Conservation (phyloP, 2,113 vertebrate genomes). For the Halichoerus grypus region DNA sequence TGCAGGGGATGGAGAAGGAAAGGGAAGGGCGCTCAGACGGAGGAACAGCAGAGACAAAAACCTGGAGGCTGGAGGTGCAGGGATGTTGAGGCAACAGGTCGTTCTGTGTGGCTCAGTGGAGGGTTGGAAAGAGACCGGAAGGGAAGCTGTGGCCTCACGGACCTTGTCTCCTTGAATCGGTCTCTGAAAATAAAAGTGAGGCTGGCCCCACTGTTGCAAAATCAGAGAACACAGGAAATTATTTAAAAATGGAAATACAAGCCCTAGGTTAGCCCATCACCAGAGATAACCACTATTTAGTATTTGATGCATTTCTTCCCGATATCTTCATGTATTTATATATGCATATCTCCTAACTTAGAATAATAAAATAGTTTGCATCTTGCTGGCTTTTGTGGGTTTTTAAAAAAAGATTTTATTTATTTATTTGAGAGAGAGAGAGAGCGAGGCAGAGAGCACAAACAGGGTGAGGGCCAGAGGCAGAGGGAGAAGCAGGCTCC, state of each 20-base stretch:
- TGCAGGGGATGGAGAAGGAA: background rate
- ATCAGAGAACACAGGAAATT: constrained; percentile 54
- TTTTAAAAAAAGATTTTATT: background rate
- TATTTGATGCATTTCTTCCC: background rate
- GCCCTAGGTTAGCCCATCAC: constrained; percentile 4
- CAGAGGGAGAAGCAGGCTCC: background rate
- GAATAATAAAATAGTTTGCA: background rate
- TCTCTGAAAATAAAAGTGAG: constrained; percentile 26
- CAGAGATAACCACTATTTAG: background rate
- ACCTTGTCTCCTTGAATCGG: background rate
- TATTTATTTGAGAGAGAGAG: background rate
- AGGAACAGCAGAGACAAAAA: background rate
- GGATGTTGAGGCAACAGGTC: too few relatives aligned
- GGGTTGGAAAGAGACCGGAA: background rate
- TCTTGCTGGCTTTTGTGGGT: background rate
- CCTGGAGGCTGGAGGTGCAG: fast-evolving
- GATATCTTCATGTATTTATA: background rate
- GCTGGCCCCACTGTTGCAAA: background rate
- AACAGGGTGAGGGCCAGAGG: background rate
- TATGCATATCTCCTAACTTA: background rate
- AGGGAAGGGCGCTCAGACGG: background rate
- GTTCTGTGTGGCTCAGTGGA: background rate
- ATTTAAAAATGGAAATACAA: constrained; percentile 45
- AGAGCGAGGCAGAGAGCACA: background rate
- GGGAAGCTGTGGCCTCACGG: background rate